phyloP scores from a whole-genome alignment of 2,888 invertebrate genomes.

The Acleris holmiana region DNA sequence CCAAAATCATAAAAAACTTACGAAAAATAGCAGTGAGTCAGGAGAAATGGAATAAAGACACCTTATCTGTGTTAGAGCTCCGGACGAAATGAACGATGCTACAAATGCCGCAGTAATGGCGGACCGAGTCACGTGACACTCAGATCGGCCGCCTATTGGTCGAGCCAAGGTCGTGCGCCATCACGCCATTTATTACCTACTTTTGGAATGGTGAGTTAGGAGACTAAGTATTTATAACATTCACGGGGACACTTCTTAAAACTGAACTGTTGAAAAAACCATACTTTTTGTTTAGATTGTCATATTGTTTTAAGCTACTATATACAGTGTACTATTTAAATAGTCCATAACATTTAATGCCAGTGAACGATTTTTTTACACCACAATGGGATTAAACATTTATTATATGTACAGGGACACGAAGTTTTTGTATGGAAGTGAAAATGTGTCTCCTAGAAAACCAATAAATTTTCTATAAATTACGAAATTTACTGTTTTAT shows the following conservation, averaged over 20 bases:
- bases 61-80: conserved; percentile 3
- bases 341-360: background rate
- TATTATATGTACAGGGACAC: conserved; percentile 3
- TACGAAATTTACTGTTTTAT: background rate
- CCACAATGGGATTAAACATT: background rate
- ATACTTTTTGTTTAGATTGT: background rate
- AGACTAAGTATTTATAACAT: background rate
- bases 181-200: background rate
- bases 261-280: background rate
- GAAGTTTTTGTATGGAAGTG: conserved; percentile 3
- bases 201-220: conserved; percentile 1
- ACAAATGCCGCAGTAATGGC: conserved; percentile 3
- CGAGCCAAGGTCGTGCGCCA: conserved; percentile 2
- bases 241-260: conserved; percentile 1
- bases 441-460: conserved; percentile 6
- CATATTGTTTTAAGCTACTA: background rate
- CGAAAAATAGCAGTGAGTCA: conserved; percentile 3
- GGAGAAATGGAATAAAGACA: conserved; percentile 8
- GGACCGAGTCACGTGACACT: background rate
- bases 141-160: conserved; percentile 4
- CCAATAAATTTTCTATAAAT: conserved; percentile 6
- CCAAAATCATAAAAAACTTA: conserved; percentile 6
- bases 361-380: background rate
- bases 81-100: conserved; percentile 11
- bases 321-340: background rate